Evolutionary conservation across 2,797 vertebrate genomes (phyloP), one percentile per base, ranked within the genome.

Genomic region (Pseudochromis fuscus): DNA sequence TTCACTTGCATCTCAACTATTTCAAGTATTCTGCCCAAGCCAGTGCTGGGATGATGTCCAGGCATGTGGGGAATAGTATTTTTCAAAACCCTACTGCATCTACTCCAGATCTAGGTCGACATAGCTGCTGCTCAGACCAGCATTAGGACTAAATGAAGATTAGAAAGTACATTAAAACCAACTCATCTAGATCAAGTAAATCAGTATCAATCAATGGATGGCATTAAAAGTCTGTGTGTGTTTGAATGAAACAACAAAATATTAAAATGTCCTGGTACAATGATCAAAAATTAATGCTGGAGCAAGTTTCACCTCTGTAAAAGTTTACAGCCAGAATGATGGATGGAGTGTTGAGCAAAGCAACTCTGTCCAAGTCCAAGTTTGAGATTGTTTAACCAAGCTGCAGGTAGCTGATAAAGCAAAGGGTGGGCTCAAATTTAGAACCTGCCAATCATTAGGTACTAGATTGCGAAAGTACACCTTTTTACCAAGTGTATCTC

Each of bases 401-500:
- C 87, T 95, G 91, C 87, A 87, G 84, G 28, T 87, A 75, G 87
- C 77, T 91, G 89, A 81, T 91, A 91, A 85, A 86, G 82, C 83
- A 84, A 66, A 75, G 72, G 64, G 83, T 63, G 50, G 77, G 72
- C 56, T 78, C 56, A 75, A 63, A 90, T 74, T 75, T 83, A 81
- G 76, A 84, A 69, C 73, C 85, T 52, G 85, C 83, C 92, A 86
- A 72, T 79, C 51, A 81, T 60, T 61, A 78, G 45, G 35, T 69
- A 52, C 63, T 61, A 83, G 82, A 82, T 82, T 75, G 73, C 51
- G 87, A 84, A 85, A 82, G 56, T 86, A 70, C 79, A 66, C 77
- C 70, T 77, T 78, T 88, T 71, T 35, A 55, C 69, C 66, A 49
- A 90, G 78, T 81, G 2, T 42, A 38, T 57, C 55, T 79, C 82